Percentiles rank a stretch among this genome's conserved stretches.
Evolutionary conservation across 2,888 invertebrate species (phyloP).

Genomic region (Ormia ochracea): DNA sequence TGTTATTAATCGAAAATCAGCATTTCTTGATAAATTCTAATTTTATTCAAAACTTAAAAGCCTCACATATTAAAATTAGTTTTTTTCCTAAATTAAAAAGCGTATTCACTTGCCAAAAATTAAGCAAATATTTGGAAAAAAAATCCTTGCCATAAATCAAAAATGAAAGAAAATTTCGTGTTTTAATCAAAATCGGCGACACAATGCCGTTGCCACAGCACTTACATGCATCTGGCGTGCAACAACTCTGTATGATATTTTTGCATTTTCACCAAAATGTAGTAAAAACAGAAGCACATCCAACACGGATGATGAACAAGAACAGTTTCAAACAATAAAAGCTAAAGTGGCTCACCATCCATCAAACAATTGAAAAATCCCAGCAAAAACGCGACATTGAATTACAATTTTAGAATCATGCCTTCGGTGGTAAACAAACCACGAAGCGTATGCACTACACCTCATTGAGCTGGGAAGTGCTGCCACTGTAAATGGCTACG

Average conservation of each 20-base stretch:
- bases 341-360: background rate
- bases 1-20: no score
- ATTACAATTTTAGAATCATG: no score
- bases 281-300: background rate
- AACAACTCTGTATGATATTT: slow-evolving; percentile 23
- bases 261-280: slow-evolving; percentile 22
- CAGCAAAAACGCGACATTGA: background rate
- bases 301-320: slow-evolving; percentile 9
- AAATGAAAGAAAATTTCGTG: no score
- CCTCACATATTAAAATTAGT: no score
- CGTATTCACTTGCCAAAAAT: background rate
- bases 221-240: background rate
- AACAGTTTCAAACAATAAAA: slow-evolving; percentile 9
- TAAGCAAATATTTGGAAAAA: background rate
- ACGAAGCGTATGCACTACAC: no score
- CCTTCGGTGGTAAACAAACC: no score
- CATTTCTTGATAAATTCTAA: no score
- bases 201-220: background rate
- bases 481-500: no score
- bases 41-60: no score
- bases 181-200: background rate
- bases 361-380: background rate
- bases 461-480: no score
- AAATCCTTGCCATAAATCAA: background rate
- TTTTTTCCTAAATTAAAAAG: no score